Percentiles rank a stretch among this genome's conserved stretches.
phyloP scores from a whole-genome alignment of 1,140 invertebrate genomes.

The Oryctes rhinoceros region DNA sequence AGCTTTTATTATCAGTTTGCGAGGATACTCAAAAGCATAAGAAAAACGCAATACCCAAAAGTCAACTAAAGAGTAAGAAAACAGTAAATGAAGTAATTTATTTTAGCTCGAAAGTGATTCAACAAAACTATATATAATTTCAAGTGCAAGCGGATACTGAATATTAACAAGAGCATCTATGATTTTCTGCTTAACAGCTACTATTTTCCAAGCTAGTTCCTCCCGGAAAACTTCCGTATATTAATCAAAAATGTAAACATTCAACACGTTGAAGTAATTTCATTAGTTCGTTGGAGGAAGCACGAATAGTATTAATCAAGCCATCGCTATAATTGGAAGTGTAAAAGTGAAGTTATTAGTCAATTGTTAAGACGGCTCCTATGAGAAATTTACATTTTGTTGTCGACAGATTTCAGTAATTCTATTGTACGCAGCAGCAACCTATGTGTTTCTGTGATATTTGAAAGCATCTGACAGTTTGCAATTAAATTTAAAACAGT shows the following conservation, averaged over 20 bases:
- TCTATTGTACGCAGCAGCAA: background rate
- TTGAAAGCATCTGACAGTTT: background rate
- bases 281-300: background rate
- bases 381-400: constrained; percentile 22
- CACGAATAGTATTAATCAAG: background rate
- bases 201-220: too few relatives aligned
- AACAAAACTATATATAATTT: too few relatives aligned
- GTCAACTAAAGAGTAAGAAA: too few relatives aligned
- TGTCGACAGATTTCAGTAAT: constrained; percentile 4
- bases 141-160: too few relatives aligned
- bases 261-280: background rate
- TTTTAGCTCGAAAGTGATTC: too few relatives aligned
- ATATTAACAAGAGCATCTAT: too few relatives aligned
- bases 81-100: too few relatives aligned
- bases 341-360: constrained; percentile 18
- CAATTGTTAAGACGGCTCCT: constrained; percentile 1
- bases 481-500: background rate
- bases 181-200: too few relatives aligned
- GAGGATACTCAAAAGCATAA: too few relatives aligned
- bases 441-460: background rate
- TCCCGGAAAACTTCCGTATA: background rate
- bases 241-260: constrained; percentile 11
- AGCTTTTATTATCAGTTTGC: too few relatives aligned
- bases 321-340: constrained; percentile 2
- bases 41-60: too few relatives aligned